Conservation (phyloP, 2,797 vertebrate genomes). For the Eutrigla gurnardus region DNA sequence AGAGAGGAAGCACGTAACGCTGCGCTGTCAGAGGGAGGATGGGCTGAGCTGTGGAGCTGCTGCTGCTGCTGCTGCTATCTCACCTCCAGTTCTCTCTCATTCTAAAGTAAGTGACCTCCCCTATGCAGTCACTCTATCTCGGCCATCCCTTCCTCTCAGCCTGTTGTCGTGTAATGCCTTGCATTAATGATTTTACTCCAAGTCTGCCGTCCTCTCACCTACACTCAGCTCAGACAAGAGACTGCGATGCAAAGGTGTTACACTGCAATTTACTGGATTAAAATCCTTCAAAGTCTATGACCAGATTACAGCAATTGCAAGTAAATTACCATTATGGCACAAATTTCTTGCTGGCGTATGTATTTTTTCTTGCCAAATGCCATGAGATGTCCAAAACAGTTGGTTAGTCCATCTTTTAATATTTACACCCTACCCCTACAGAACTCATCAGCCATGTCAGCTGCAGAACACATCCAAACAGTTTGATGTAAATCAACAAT, state of each 20-base stretch:
- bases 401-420: background rate
- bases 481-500: too few relatives aligned
- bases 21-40: constrained; percentile 72
- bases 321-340: background rate
- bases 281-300: background rate
- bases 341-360: background rate
- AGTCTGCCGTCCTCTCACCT: background rate
- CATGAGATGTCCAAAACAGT: constrained; percentile 1
- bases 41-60: constrained; percentile 58
- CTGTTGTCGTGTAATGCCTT: constrained; percentile 26
- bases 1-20: constrained; percentile 70
- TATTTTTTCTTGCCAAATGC: background rate
- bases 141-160: constrained; percentile 22
- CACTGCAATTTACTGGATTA: constrained; percentile 4
- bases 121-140: constrained; percentile 36
- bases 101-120: constrained; percentile 56
- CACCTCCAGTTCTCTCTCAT: constrained; percentile 32
- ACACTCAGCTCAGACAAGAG: background rate
- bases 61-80: constrained; percentile 35
- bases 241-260: background rate
- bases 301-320: background rate
- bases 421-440: background rate
- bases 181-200: constrained; percentile 22
- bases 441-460: too few relatives aligned
- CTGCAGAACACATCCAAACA: too few relatives aligned